Evolutionary conservation across 2,888 invertebrate genomes (phyloP).

Genomic region (Ceriagrion tenellum): DNA sequence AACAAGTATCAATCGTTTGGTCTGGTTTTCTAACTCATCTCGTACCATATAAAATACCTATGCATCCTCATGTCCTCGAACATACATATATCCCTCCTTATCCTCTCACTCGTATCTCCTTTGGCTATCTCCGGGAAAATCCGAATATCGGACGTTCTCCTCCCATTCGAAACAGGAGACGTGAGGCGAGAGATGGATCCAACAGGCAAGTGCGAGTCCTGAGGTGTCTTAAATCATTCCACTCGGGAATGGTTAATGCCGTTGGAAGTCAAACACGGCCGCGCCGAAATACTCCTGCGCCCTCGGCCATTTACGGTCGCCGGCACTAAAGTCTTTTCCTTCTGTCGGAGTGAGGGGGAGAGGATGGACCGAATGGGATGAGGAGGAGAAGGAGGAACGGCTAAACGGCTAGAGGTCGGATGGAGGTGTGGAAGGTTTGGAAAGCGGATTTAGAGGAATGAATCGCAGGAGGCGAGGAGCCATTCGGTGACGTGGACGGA

Average conservation of each 20-base stretch:
- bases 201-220: background rate
- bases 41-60: too few relatives aligned
- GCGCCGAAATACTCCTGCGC: background rate
- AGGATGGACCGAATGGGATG: too few relatives aligned
- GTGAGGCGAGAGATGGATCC: background rate
- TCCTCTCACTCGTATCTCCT: background rate
- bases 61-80: background rate
- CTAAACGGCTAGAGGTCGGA: background rate
- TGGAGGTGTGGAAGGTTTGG: background rate
- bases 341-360: background rate
- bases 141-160: background rate
- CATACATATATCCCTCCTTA: background rate
- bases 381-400: too few relatives aligned
- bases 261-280: conserved; percentile 40
- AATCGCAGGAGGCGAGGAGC: background rate
- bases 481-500: background rate
- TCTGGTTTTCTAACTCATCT: too few relatives aligned
- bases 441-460: background rate
- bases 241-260: conserved; percentile 42
- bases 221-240: conserved; percentile 44
- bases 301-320: background rate
- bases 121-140: background rate
- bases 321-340: conserved; percentile 47
- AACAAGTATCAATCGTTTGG: too few relatives aligned
- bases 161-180: background rate